Evolutionary conservation across 2,888 invertebrate genomes (phyloP).

Genomic region (Phytoseiulus persimilis): DNA sequence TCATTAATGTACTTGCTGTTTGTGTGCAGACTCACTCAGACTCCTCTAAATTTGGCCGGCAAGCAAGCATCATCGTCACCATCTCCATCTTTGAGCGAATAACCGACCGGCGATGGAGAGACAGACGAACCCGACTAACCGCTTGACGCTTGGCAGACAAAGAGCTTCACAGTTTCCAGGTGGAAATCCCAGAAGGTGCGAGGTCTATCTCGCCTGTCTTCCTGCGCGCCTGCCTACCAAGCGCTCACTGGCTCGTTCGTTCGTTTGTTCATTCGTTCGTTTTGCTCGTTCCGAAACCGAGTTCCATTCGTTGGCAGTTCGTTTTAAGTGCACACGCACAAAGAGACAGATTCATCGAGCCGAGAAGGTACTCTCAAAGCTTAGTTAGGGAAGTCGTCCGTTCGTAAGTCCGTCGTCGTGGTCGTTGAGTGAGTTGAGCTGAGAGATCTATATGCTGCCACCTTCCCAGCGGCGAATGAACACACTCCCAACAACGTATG

Average conservation of each 20-base stretch:
- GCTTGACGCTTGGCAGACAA: not conserved
- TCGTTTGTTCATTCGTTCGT: not conserved
- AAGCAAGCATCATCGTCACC: not conserved
- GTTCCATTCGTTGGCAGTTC: slow-evolving; percentile 5
- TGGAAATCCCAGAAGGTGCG: not conserved
- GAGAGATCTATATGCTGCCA: not conserved
- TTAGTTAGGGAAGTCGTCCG: not conserved
- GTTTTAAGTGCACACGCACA: not conserved
- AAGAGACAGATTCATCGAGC: slow-evolving; percentile 5
- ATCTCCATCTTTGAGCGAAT: not conserved
- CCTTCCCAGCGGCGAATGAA: not conserved
- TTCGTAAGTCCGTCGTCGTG: not conserved
- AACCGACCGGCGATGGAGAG: not conserved
- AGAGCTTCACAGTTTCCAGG: not conserved
- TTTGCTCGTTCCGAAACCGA: not conserved
- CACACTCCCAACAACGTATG: not conserved
- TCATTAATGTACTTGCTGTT: not conserved
- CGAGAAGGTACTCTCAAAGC: not conserved
- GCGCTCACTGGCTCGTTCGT: not conserved
- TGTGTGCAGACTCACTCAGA: not conserved
- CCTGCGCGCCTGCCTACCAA: not conserved
- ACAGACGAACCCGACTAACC: not conserved
- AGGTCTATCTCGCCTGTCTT: not conserved
- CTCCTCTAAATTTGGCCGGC: not conserved
- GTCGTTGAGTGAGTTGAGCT: not conserved